Percentiles rank a stretch among this genome's conserved stretches.
phyloP scores from a whole-genome alignment of 2,888 invertebrate species.

The Tupiocoris notatus region DNA sequence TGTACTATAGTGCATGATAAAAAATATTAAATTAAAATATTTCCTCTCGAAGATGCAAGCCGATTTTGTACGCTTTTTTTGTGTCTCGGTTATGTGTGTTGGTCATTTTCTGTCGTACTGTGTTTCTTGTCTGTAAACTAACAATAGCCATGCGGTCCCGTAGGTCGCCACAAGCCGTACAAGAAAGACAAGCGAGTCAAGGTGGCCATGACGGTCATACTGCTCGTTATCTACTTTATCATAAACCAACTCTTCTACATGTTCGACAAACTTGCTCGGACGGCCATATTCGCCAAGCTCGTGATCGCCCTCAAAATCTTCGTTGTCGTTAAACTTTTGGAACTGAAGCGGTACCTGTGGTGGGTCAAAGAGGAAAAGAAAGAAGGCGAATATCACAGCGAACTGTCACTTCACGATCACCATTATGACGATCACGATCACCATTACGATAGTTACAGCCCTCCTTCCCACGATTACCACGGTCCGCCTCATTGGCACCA shows the following conservation, averaged over 20 bases:
- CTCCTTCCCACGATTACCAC: slow-evolving; percentile 31
- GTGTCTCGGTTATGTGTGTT: too few species aligned
- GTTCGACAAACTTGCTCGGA: slow-evolving; percentile 47
- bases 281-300: slow-evolving; percentile 46
- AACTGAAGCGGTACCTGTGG: slow-evolving; percentile 48
- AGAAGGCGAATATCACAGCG: slow-evolving; percentile 41
- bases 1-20: too few species aligned
- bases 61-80: too few species aligned
- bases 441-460: slow-evolving; percentile 16
- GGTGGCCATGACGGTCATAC: slow-evolving; percentile 46
- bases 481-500: slow-evolving; percentile 27
- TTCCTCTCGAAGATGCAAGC: too few species aligned
- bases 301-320: slow-evolving; percentile 46
- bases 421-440: slow-evolving; percentile 43
- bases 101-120: too few species aligned
- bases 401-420: slow-evolving; percentile 46
- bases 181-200: slow-evolving; percentile 47
- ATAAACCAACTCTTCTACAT: slow-evolving; percentile 47
- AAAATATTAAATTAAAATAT: too few species aligned
- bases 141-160: slow-evolving; percentile 4
- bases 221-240: slow-evolving; percentile 47
- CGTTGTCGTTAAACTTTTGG: slow-evolving; percentile 46
- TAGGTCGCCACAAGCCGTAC: slow-evolving; percentile 44
- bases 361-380: slow-evolving; percentile 47
- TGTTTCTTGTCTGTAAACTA: neutral